Conservation (phyloP, 2,797 vertebrate species). For the Philypnodon macrostomus region DNA sequence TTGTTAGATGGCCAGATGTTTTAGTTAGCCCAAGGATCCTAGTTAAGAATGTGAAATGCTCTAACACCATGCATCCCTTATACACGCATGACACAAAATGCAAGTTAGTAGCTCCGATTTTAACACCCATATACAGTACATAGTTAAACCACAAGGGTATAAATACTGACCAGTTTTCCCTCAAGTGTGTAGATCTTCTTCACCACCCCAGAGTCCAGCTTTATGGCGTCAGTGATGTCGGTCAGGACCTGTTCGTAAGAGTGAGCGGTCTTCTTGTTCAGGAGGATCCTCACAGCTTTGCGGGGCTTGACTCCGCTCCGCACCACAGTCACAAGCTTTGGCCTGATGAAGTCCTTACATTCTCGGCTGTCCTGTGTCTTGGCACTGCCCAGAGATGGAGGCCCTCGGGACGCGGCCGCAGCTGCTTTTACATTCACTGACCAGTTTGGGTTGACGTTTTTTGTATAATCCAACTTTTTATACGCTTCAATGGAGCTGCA, state of each 20-base stretch:
- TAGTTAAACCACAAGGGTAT: too few species aligned
- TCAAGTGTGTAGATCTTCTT: conserved; percentile 94
- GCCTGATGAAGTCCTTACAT: conserved; percentile 93
- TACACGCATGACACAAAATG: too few species aligned
- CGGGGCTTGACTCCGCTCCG: conserved; percentile 93
- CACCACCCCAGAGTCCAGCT: conserved; percentile 94
- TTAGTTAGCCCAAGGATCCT: too few species aligned
- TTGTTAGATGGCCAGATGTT: too few species aligned
- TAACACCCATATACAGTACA: too few species aligned
- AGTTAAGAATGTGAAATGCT: too few species aligned
- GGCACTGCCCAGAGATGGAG: conserved; percentile 82
- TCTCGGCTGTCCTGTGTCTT: conserved; percentile 84
- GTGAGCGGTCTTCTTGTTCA: conserved; percentile 97
- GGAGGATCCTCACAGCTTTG: conserved; percentile 91
- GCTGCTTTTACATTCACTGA: conserved; percentile 93
- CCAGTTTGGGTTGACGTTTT: conserved; percentile 98
- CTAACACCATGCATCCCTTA: too few species aligned
- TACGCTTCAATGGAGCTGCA: conserved; percentile 94
- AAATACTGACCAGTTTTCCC: conserved; percentile 88
- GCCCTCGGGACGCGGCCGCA: conserved; percentile 73
- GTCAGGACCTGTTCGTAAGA: conserved; percentile 96
- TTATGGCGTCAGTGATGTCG: conserved; percentile 95
- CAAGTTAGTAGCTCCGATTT: too few species aligned
- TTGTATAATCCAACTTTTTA: conserved; percentile 95
- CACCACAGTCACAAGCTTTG: conserved; percentile 95